These are phyloP conservation scores for Myiozetetes cayanensis DNA, from an alignment of 2,113 vertebrate genomes.

Conservation along the genomic window DNA sequence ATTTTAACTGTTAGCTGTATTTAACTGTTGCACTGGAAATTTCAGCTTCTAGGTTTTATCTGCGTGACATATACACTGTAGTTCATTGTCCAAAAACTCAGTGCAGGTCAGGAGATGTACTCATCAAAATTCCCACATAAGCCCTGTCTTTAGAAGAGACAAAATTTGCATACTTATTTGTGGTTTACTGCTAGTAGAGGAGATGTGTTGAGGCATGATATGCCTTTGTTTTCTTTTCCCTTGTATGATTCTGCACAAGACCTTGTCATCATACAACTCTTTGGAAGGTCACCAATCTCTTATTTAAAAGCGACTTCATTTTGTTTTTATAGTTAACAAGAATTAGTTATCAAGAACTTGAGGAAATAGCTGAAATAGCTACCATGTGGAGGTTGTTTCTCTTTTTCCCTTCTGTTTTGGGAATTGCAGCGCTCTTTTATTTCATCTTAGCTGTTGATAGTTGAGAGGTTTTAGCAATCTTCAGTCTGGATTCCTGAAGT, in stretches of 20 bases:
- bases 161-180: not conserved
- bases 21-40: not conserved
- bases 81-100: not conserved
- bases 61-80: accelerated
- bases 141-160: not conserved
- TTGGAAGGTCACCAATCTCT: not conserved
- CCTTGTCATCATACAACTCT: not conserved
- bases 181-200: not conserved
- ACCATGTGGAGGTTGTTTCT: not conserved
- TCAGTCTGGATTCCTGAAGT: not conserved
- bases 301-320: not conserved
- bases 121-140: not conserved
- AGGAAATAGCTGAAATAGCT: not conserved
- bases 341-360: not conserved
- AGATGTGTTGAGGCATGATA: not conserved
- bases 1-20: not conserved
- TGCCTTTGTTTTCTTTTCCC: not conserved
- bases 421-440: not conserved
- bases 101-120: not conserved
- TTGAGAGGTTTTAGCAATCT: not conserved
- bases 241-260: not conserved
- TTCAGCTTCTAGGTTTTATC: not conserved
- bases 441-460: not conserved
- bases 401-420: not conserved
- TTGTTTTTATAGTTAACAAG: not conserved